Evolutionary conservation across 2,888 invertebrate species (phyloP), one percentile per base, ranked within the genome.

Genomic region (Thera britannica): DNA sequence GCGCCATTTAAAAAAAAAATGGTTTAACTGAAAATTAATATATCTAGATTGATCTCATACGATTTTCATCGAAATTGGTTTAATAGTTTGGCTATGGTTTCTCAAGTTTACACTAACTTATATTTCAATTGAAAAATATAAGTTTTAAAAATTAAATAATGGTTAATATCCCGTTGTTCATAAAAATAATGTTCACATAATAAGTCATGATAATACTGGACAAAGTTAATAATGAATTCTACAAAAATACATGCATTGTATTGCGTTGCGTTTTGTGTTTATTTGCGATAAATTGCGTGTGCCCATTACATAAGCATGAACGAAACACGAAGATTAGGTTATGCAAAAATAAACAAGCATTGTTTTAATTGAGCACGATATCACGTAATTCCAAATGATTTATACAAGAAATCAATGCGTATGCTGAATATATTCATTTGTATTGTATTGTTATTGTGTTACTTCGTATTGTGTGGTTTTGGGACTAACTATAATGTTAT

Each of bases 281-380:
- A 69, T 59, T 58, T 59, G 65, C 58, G 62, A 62, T 58, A 64
- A 62, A 57, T 72, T 60, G 73, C 75, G 71, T 75, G 75, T 11
- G 36, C 41, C 5, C 56, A 61, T 75, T 73, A 75, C 75, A 68
- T 75, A 72, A 51, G 44, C 23, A 41, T 65, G 58, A 58, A 59
- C 55, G 48, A 60, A 68, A 72, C 75, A 75, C 75, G 75, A 75
- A 75, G 67, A 71, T 68, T 69, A 58, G 55, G 67, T 73, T 73
- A 75, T 73, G 73, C 72, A 75, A 73, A 75, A 73, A 71, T 71
- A 67, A 63, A 62, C 65, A 63, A 70, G 67, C 72, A 70, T 63
- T 73, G 69, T 72, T 69, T 67, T 73, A 72, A 72, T 72, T 70
- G 62, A 66, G 36, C 52, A 34, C 62, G 9, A 67, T 62, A 69